Percentiles rank a stretch among this genome's conserved stretches.
Evolutionary conservation across 1,140 invertebrate species (phyloP).

Genomic region (Tetraneura akinire): DNA sequence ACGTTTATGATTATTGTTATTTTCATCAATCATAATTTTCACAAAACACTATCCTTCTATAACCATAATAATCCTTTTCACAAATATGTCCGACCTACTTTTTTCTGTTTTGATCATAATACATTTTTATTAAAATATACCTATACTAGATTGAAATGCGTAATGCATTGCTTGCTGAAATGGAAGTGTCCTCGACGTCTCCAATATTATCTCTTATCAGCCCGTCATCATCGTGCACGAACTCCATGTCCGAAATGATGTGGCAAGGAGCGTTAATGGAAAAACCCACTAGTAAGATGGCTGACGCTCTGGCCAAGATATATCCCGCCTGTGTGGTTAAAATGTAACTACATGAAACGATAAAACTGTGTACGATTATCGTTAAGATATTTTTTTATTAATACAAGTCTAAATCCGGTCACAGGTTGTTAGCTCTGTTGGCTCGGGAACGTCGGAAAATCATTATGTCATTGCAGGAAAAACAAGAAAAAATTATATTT

Average conservation of each 20-base stretch:
- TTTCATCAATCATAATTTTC: too few species aligned
- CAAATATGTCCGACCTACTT: too few species aligned
- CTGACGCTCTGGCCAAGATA: constrained; percentile 14
- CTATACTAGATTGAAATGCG: constrained; percentile 28
- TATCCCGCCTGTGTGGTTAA: constrained; percentile 35
- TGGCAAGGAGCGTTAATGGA: constrained; percentile 33
- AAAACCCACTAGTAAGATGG: constrained; percentile 27
- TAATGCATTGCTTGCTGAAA: not conserved
- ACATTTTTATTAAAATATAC: not conserved
- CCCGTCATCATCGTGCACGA: not conserved
- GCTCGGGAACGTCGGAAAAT: constrained; percentile 29
- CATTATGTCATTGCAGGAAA: not conserved
- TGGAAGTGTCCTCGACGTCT: not conserved
- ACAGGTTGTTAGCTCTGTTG: constrained; percentile 33
- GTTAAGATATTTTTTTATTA: too few species aligned
- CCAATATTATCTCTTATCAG: not conserved
- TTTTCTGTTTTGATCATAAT: not conserved
- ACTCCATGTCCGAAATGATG: constrained; percentile 34
- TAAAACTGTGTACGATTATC: not conserved
- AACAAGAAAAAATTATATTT: not conserved
- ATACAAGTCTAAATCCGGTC: not conserved
- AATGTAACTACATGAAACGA: too few species aligned
- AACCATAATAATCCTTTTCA: too few species aligned
- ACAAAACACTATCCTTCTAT: too few species aligned
- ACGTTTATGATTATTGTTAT: too few species aligned